Base-by-base conservation (phyloP, 2,797 vertebrate species). In the Enteromius radiatus region DNA sequence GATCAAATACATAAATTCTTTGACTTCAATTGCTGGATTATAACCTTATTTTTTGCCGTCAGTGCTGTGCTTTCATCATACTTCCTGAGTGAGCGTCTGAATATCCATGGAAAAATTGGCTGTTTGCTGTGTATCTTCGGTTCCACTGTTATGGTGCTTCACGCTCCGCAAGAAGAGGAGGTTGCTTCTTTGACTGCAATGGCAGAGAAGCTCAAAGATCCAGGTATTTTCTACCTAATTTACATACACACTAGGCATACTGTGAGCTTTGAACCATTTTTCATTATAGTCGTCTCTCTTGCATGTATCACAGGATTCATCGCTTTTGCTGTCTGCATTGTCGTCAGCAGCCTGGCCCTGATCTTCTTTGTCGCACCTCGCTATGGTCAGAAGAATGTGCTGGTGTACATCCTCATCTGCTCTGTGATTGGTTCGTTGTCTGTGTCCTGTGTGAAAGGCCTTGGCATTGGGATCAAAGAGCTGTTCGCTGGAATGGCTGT, bases 61-160 rank as follows among this genome's bases (percentile, higher is more conserved):
- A 97, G 95, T 90, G 96, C 96, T 0, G 89, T 97, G 84, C 93
- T 97, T 26, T 95, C 96, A 56, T 95, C 96, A 5, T 94, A 94
- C 77, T 96, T 96, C 87, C 92, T 97, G 76, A 96, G 96, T 12
- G 95, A 97, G 86, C 90, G 92, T 78, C 86, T 97, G 82, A 98
- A 96, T 33, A 84, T 95, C 63, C 95, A 96, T 0, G 96, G 95
- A 70, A 97, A 96, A 89, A 92, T 95, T 2, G 96, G 96, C 76
- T 97, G 96, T 73, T 71, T 96, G 84, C 90, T 97, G 79, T 96
- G 96, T 84, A 83, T 97, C 77, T 69, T 96, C 89, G 96, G 96
- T 80, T 97, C 96, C 82, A 95, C 94, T 0, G 96, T 97, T 78
- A 97, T 97, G 96, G 96, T 97, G 71, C 93, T 96, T 82, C 96